phyloP scores from a whole-genome alignment of 2,113 vertebrate genomes.

The Cryptotis parvus region DNA sequence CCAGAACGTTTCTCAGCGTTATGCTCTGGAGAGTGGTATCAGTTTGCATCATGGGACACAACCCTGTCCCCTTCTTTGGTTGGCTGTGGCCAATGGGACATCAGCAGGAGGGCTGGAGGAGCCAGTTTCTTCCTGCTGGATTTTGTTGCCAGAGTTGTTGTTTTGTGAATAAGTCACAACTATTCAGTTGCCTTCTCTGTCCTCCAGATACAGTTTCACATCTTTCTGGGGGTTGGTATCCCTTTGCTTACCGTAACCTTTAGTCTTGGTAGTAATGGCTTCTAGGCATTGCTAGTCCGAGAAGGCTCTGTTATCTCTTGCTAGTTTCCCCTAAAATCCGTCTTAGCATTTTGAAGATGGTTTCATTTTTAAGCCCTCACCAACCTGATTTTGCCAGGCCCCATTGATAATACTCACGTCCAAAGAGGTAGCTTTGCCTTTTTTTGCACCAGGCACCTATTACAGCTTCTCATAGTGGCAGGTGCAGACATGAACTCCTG shows the following conservation, averaged over 20 bases:
- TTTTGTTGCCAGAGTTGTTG: neutral
- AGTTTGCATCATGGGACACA: too few relatives aligned
- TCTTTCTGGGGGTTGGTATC: slow-evolving; percentile 27
- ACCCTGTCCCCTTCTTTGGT: neutral
- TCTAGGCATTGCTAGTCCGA: neutral
- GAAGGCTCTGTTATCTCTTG: neutral
- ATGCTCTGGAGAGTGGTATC: neutral
- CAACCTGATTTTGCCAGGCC: neutral
- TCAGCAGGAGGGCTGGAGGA: neutral
- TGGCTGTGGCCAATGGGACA: neutral
- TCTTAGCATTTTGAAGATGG: slow-evolving; percentile 9
- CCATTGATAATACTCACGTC: neutral
- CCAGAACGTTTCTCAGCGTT: neutral
- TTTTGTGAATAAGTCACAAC: slow-evolving; percentile 12
- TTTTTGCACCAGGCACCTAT: neutral
- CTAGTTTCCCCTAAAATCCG: neutral
- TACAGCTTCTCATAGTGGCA: neutral
- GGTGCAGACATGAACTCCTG: neutral
- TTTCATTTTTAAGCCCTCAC: slow-evolving; percentile 7
- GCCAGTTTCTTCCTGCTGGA: neutral
- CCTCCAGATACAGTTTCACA: neutral
- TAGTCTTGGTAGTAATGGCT: neutral
- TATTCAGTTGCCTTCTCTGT: neutral
- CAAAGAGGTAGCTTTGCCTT: neutral
- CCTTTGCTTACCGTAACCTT: neutral